These are phyloP conservation scores for Sarcophaga rosellei DNA, from an alignment of 2,888 invertebrate genomes.

Conservation along the genomic window DNA sequence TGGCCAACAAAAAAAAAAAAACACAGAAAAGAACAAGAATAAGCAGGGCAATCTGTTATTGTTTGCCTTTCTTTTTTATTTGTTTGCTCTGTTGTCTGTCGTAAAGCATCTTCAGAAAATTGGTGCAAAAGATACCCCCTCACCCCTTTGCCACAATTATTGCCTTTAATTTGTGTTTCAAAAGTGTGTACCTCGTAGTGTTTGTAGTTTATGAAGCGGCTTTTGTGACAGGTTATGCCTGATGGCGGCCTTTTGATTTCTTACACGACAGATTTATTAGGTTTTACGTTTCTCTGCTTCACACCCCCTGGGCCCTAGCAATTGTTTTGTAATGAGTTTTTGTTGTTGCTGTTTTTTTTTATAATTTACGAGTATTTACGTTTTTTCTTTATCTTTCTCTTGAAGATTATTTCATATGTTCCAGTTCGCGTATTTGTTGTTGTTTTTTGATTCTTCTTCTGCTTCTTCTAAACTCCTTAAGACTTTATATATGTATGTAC, in stretches of 20 bases:
- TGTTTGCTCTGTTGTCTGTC: neutral
- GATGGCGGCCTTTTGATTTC: conserved; percentile 44
- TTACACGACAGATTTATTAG: conserved; percentile 15
- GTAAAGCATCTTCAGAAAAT: no score
- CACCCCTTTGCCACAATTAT: neutral
- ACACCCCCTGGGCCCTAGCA: conserved; percentile 1
- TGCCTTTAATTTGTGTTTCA: no score
- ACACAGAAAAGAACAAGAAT: no score
- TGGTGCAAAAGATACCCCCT: no score
- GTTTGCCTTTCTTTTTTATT: neutral
- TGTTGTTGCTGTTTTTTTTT: conserved; percentile 15
- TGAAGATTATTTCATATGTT: conserved; percentile 32
- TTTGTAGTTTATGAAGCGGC: conserved; percentile 8
- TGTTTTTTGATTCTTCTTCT: no score
- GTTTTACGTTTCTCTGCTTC: neutral
- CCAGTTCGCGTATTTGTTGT: no score
- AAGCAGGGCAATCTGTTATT: conserved; percentile 24
- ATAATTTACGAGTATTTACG: conserved; percentile 68
- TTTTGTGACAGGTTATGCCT: conserved; percentile 59
- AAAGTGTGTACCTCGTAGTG: no score
- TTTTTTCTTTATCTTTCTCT: conserved; percentile 38
- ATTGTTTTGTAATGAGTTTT: conserved; percentile 45
- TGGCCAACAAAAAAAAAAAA: conserved; percentile 14
- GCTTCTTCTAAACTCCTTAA: no score
- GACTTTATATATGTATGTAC: no score